Evolutionary conservation across 2,888 invertebrate species (phyloP), one percentile per base, ranked within the genome.

Genomic region (Adineta ricciae): DNA sequence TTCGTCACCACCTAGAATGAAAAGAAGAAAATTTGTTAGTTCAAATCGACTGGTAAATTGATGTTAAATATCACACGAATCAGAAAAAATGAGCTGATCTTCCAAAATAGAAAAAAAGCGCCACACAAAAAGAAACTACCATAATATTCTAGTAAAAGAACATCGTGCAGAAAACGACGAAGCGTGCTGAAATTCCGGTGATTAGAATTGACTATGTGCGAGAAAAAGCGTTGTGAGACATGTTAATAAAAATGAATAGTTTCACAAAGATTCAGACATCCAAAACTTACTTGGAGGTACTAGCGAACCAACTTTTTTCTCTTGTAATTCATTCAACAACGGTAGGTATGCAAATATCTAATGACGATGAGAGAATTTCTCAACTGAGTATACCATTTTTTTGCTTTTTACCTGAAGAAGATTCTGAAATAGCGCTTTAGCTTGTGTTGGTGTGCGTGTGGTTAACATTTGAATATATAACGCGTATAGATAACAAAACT

Each of bases 391-490:
- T 36, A 36, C 11, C 0, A n/a, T 9, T 41, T 8, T 5, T 78
- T 1, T 16, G 5, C 27, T 41, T n/a, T 9, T 2, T 24, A 64
- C 64, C 64, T 64, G 64, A 64, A 64, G 64, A 64, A 78, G 41
- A 78, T 8, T 78, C 24, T 11, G 78, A 21, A 78, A 78, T 41
- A 78, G 2, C 14, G 24, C 0, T 78, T 78, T 78, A 8, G 78
- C 21, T 41, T 78, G 24, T 3, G 24, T 0, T 41, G 38, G 41
- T 16, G 78, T 41, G n/a, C 78, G 38, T 41, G 78, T 78, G 38
- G 78, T 78, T n/a, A 38, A 78, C 78, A 78, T 78, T 78, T 78
- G 78, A 38, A 78, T 41, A 78, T 41, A 78, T 41, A 78, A 78
- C n/a, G 78, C 41, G 14, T 78, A 78, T 21, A 78, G 32, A 41